These are phyloP conservation scores for Phylloscopus trochilus DNA, from an alignment of 2,113 vertebrate genomes.

Conservation along the genomic window DNA sequence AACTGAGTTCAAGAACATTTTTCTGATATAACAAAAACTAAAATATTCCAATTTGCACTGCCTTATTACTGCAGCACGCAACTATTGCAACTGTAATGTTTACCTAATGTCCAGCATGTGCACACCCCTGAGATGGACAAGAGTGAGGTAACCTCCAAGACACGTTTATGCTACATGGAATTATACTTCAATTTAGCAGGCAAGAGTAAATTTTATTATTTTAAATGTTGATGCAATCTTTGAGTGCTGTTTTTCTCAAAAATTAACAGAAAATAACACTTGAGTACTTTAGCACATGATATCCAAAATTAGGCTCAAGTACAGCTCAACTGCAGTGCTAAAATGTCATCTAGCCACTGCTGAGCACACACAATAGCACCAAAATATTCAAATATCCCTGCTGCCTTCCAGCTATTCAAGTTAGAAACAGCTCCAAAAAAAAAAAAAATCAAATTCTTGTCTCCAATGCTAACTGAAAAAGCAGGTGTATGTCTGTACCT, in stretches of 20 bases:
- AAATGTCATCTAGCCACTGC: neutral
- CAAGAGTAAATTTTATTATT: neutral
- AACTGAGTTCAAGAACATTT: neutral
- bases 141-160: neutral
- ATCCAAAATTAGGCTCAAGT: neutral
- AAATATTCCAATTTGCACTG: neutral
- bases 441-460: neutral
- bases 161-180: neutral
- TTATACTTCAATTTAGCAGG: neutral
- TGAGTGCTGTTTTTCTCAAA: neutral
- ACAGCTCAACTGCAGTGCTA: neutral
- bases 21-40: neutral
- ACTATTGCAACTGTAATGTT: accelerated
- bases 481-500: neutral
- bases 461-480: neutral
- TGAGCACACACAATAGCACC: neutral
- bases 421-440: neutral
- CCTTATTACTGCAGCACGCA: neutral
- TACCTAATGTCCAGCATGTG: neutral
- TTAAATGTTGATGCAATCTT: neutral
- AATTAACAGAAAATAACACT: neutral
- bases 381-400: neutral
- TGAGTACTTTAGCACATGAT: neutral
- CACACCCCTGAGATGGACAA: neutral
- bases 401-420: neutral